Base-by-base conservation (phyloP, 2,888 invertebrate species). In the Pinctada fucata region DNA sequence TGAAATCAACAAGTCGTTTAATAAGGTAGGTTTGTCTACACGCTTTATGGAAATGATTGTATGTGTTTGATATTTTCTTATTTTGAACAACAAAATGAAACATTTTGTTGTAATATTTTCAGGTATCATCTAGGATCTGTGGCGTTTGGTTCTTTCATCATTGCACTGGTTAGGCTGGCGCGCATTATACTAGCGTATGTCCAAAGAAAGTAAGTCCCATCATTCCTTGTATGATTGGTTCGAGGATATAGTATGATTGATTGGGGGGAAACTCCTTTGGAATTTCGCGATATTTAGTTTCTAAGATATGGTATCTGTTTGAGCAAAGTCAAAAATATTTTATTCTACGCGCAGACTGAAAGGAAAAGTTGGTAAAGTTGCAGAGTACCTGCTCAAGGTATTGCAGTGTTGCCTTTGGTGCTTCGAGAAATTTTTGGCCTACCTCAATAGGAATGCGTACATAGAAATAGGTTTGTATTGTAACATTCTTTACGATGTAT, bases 401-500 rank as follows among this genome's bases (percentile, higher is more conserved):
- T 96, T 97, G 84, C 96, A 96, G 85, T 97, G 97, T 89, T 97
- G 97, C 88, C 96, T 98, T 88, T 96, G 96, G 92, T 96, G 96
- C 88, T 94, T 98, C 84, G 98, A 98, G 91, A 97, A 96, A 91
- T 97, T 97, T 89, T 95, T 98, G 83, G 95, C 96, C n/a, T 97
- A 96, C 90, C 94, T 98, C 89, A 97, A 97, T 92, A 97, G 97
- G 90, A 98, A 98, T 91, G 97, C 98, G 0, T 98, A 98, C 90
- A 97, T 97, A 0, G 97, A 97, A 74, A 96, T 98, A 78, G 97
- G 93, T 58, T 31, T 31, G 31, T 31, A 31, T 31, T 31, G 31
- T 31, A 31, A 31, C 31, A 31, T 31, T 31, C 31, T 31, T 31
- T 31, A 31, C 31, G 31, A 31, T 31, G 31, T 31, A 31, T 31